A percentile compares a stretch with the other conserved stretches of the same genome.
These are phyloP conservation scores for Odontamblyopus lacepedii DNA, from an alignment of 2,797 vertebrate species.

Conservation along the genomic window DNA sequence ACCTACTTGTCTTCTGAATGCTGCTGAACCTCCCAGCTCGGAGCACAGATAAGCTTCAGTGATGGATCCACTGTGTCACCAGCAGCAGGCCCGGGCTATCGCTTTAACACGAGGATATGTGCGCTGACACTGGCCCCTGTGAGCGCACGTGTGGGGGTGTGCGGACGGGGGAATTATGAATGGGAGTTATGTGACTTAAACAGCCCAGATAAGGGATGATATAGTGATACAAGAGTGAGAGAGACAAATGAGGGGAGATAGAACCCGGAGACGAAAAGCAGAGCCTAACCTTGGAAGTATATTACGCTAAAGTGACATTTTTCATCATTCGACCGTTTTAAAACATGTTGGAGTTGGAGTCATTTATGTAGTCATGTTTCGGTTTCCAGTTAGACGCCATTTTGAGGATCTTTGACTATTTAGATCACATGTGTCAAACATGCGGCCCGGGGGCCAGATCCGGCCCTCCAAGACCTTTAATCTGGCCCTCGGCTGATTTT, in stretches of 20 bases:
- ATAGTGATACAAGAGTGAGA: conserved; percentile 18
- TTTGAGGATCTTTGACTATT: neutral
- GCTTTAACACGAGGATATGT: conserved; percentile 53
- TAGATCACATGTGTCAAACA: too few relatives aligned
- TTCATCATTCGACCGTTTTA: neutral
- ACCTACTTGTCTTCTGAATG: conserved; percentile 46
- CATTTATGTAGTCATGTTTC: neutral
- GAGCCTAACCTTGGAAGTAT: conserved; percentile 1
- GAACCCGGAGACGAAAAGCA: conserved; percentile 15
- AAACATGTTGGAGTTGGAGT: neutral
- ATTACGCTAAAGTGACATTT: conserved; percentile 1
- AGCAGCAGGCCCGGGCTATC: conserved; percentile 48
- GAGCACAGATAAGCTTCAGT: conserved; percentile 54
- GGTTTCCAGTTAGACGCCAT: neutral
- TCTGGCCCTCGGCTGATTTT: too few relatives aligned
- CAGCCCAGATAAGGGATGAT: conserved; percentile 23
- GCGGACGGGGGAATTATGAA: conserved; percentile 49
- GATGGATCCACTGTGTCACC: conserved; percentile 65
- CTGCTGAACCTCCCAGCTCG: conserved; percentile 48
- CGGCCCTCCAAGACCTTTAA: too few relatives aligned
- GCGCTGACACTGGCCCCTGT: conserved; percentile 13
- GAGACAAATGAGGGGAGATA: conserved; percentile 46
- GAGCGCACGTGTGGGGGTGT: conserved; percentile 41
- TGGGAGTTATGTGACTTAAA: conserved; percentile 38
- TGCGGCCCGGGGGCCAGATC: too few relatives aligned